Evolutionary conservation across 2,888 invertebrate species (phyloP), one percentile per base, ranked within the genome.

Genomic region (Caenorhabditis uteleia): DNA sequence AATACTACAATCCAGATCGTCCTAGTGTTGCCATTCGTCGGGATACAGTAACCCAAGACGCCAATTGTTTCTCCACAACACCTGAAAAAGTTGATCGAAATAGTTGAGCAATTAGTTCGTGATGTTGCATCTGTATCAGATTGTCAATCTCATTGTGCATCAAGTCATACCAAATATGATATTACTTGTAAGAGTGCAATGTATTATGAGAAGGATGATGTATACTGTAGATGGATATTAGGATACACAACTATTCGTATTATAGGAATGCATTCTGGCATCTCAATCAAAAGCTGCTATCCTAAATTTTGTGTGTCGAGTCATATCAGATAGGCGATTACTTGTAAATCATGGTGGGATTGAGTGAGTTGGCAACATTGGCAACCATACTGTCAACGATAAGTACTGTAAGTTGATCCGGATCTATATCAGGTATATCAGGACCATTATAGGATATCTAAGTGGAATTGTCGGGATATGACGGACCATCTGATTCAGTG

Each of bases 231-330:
- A n/a, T n/a, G n/a, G n/a, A n/a, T n/a, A n/a, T n/a, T n/a, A n/a
- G n/a, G n/a, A n/a, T n/a, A n/a, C n/a, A n/a, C n/a, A n/a, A n/a
- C n/a, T n/a, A n/a, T n/a, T n/a, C n/a, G n/a, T n/a, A n/a, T n/a
- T n/a, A n/a, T n/a, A 73, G 59, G 77, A 77, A 47, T 77, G 77
- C 50, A 77, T 77, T 43, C 36, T 77, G 33, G 75, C 77, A 0
- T 72, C 75, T 7, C 75, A 77, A 47, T 68, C 64, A 34, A 64
- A 68, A 20, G 47, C 49, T 1, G 74, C 74, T 31, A 70, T 69
- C 31, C 72, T 73, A 3, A n/a, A n/a, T n/a, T n/a, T n/a, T n/a
- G n/a, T n/a, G n/a, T n/a, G n/a, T n/a, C n/a, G n/a, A n/a, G n/a
- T n/a, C n/a, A n/a, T n/a, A n/a, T n/a, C n/a, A n/a, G n/a, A n/a